These are phyloP conservation scores for Allobates femoralis DNA, from an alignment of 2,797 vertebrate genomes.

Conservation along the genomic window DNA sequence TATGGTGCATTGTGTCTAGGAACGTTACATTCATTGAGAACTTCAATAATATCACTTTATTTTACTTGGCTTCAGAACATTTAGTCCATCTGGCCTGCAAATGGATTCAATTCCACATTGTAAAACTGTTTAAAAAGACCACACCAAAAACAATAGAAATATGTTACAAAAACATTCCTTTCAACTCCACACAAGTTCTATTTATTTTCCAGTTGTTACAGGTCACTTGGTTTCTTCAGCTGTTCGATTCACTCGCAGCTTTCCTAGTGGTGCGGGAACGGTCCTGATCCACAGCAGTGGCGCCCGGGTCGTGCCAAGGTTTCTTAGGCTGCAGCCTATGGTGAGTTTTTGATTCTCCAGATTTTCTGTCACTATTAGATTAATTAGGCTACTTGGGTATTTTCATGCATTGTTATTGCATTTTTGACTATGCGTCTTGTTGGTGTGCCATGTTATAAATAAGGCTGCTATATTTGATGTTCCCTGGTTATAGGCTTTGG, in stretches of 20 bases:
- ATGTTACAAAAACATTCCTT: slow-evolving; percentile 45
- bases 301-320: not conserved
- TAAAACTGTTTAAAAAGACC: slow-evolving; percentile 43
- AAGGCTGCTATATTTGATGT: too few relatives aligned
- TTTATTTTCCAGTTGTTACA: slow-evolving; percentile 33
- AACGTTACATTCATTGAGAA: slow-evolving; percentile 30
- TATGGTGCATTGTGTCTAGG: slow-evolving; percentile 17
- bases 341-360: too few relatives aligned
- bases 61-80: slow-evolving; percentile 16
- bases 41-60: slow-evolving; percentile 38
- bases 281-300: not conserved
- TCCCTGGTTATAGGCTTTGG: too few relatives aligned
- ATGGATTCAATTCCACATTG: slow-evolving; percentile 29
- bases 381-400: too few relatives aligned
- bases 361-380: too few relatives aligned
- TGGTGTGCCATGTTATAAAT: too few relatives aligned
- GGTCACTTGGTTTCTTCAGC: slow-evolving; percentile 38
- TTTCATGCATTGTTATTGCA: too few relatives aligned
- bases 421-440: too few relatives aligned
- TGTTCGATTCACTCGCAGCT: slow-evolving; percentile 7
- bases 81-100: slow-evolving; percentile 38
- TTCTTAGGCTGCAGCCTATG: too few relatives aligned
- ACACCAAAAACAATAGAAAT: slow-evolving; percentile 48
- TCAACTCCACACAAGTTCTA: slow-evolving; percentile 31
- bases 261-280: not conserved